Conservation (phyloP, 1,140 invertebrate species). For the Megathymus violae region DNA sequence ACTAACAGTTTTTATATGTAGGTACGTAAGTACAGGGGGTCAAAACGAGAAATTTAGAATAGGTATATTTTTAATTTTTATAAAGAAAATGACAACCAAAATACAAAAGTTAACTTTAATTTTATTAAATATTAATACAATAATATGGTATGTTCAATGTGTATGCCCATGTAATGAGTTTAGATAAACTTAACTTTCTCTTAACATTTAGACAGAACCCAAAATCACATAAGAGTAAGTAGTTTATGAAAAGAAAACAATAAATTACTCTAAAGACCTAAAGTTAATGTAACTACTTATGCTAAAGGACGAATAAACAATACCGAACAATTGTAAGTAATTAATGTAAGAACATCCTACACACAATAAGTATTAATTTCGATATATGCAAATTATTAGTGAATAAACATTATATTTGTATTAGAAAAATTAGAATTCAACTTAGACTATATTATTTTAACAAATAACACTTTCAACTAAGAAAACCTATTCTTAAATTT, state of each 20-base stretch:
- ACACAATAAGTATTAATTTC: constrained; percentile 10
- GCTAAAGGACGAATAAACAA: constrained; percentile 13
- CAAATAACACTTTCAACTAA: constrained; percentile 7
- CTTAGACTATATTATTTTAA: constrained; percentile 6
- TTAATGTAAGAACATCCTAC: constrained; percentile 12
- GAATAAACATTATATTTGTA: neutral
- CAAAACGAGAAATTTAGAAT: no score
- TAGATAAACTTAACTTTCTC: constrained; percentile 68
- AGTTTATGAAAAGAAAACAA: constrained; percentile 51
- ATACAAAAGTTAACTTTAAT: no score
- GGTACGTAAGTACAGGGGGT: no score
- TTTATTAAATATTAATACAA: constrained; percentile 13
- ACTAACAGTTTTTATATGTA: no score
- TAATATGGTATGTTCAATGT: constrained; percentile 3
- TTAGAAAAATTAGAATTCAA: constrained; percentile 2
- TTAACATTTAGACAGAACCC: constrained; percentile 64
- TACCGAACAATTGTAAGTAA: constrained; percentile 12
- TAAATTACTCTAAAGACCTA: constrained; percentile 29
- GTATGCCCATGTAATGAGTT: constrained; percentile 23
- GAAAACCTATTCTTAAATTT: no score
- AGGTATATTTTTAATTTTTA: no score
- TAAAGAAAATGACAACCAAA: no score
- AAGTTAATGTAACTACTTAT: no score
- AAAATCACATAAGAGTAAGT: constrained; percentile 71
- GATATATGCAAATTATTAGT: neutral